Conservation (phyloP, 2,113 vertebrate species). For the Oryzias melastigma region DNA sequence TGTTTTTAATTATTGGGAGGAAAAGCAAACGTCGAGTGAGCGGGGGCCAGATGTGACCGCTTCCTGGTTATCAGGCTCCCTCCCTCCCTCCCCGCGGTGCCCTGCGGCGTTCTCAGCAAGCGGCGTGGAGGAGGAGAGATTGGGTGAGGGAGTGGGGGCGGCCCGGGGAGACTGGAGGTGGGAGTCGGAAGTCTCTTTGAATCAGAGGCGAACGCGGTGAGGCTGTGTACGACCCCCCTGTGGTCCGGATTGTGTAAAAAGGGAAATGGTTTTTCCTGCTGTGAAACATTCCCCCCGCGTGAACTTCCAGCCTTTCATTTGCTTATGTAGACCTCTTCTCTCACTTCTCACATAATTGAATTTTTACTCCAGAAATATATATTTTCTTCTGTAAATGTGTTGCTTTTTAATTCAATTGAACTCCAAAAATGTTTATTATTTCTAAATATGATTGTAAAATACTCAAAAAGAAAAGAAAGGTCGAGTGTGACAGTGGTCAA, state of each 20-base stretch:
- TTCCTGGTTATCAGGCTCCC: conserved; percentile 65
- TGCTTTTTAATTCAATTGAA: too few relatives aligned
- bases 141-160: conserved; percentile 18
- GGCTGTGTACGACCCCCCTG: conserved; percentile 62
- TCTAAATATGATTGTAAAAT: too few relatives aligned
- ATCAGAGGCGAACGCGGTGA: conserved; percentile 43
- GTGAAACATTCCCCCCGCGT: conserved; percentile 50
- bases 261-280: conserved; percentile 66
- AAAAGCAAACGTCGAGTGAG: conserved; percentile 74
- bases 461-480: too few relatives aligned
- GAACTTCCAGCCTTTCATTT: conserved; percentile 45
- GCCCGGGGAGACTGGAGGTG: conserved; percentile 19
- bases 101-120: conserved; percentile 53
- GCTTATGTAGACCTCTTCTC: conserved; percentile 32
- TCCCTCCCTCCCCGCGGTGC: conserved; percentile 35
- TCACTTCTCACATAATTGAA: conserved; percentile 9
- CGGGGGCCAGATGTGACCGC: conserved; percentile 73
- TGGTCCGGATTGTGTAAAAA: conserved; percentile 60
- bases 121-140: conserved; percentile 39
- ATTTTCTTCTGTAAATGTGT: neutral
- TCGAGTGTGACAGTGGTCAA: too few relatives aligned
- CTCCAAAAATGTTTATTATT: too few relatives aligned
- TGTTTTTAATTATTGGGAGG: conserved; percentile 71
- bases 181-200: conserved; percentile 58
- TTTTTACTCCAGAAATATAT: conserved; percentile 19